phyloP scores from a whole-genome alignment of 2,888 invertebrate genomes.

The Esperia sulphurella region DNA sequence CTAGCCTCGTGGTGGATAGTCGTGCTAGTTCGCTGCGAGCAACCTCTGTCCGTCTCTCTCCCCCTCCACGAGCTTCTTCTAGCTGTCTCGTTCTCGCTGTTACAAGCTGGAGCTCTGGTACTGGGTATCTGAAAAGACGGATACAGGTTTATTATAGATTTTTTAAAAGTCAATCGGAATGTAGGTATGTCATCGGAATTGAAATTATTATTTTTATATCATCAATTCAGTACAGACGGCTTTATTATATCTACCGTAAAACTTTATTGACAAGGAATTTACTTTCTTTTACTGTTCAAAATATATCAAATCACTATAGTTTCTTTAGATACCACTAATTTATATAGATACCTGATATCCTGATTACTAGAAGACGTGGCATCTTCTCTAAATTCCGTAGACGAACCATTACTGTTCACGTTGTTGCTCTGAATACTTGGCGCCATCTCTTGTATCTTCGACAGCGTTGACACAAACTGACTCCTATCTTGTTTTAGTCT shows the following conservation, averaged over 20 bases:
- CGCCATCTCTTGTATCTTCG: slow-evolving; percentile 82
- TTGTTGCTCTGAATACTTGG: slow-evolving; percentile 61
- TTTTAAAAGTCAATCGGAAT: too few species aligned
- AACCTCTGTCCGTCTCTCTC: slow-evolving; percentile 82
- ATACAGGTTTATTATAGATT: too few species aligned
- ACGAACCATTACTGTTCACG: slow-evolving; percentile 65
- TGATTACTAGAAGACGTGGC: slow-evolving; percentile 55
- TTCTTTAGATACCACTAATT: too few species aligned
- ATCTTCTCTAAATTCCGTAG: slow-evolving; percentile 52
- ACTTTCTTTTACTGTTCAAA: too few species aligned
- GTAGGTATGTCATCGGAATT: too few species aligned
- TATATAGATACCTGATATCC: slow-evolving; percentile 57
- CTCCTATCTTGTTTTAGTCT: slow-evolving; percentile 63
- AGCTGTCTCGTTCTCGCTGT: slow-evolving; percentile 87
- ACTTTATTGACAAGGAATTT: too few species aligned
- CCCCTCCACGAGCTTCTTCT: slow-evolving; percentile 82
- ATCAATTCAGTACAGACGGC: too few species aligned
- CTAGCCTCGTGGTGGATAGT: slow-evolving; percentile 82
- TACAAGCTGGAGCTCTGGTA: slow-evolving; percentile 82
- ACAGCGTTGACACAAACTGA: slow-evolving; percentile 80
- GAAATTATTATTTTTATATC: too few species aligned
- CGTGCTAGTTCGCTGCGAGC: slow-evolving; percentile 84
- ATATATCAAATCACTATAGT: too few species aligned
- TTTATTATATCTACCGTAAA: too few species aligned
- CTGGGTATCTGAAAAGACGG: slow-evolving; percentile 51